phyloP scores from a whole-genome alignment of 1,140 invertebrate genomes.

The Drosophila dunni region DNA sequence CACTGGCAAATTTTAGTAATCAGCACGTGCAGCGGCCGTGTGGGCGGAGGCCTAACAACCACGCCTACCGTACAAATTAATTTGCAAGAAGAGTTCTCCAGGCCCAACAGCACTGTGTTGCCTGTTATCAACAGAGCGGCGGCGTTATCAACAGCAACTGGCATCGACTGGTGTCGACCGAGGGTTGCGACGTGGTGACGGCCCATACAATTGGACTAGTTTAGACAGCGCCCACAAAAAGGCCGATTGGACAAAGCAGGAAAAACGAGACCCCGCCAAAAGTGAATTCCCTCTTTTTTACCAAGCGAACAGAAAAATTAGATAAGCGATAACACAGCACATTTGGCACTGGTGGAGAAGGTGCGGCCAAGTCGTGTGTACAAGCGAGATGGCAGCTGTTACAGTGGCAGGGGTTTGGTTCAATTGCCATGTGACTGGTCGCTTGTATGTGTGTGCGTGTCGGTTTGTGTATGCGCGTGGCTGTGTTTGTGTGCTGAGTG shows the following conservation, averaged over 20 bases:
- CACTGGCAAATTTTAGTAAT: slow-evolving; percentile 57
- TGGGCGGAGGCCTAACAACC: slow-evolving; percentile 80
- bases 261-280: slow-evolving; percentile 85
- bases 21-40: slow-evolving; percentile 58
- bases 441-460: slow-evolving; percentile 51
- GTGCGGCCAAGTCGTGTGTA: slow-evolving; percentile 38
- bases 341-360: slow-evolving; percentile 62
- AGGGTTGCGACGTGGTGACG: slow-evolving; percentile 67
- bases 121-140: slow-evolving; percentile 59
- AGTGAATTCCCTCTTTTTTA: slow-evolving; percentile 85
- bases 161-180: slow-evolving; percentile 56
- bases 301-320: slow-evolving; percentile 71
- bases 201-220: slow-evolving; percentile 60
- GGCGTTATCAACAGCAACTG: slow-evolving; percentile 69
- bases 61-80: slow-evolving; percentile 79
- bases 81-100: slow-evolving; percentile 71
- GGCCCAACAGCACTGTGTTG: slow-evolving; percentile 2
- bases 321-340: slow-evolving; percentile 37
- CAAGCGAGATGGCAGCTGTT: slow-evolving; percentile 55
- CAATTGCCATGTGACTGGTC: slow-evolving; percentile 71
- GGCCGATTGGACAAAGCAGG: slow-evolving; percentile 81
- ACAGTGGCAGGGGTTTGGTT: slow-evolving; percentile 73
- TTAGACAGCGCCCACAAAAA: slow-evolving; percentile 80
- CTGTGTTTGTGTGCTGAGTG: slow-evolving; percentile 21
- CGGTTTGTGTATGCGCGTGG: slow-evolving; percentile 2